A percentile compares a stretch with the other conserved stretches of the same genome.
These are phyloP conservation scores for Vollenhovia emeryi DNA, from an alignment of 1,140 invertebrate genomes.

Conservation along the genomic window DNA sequence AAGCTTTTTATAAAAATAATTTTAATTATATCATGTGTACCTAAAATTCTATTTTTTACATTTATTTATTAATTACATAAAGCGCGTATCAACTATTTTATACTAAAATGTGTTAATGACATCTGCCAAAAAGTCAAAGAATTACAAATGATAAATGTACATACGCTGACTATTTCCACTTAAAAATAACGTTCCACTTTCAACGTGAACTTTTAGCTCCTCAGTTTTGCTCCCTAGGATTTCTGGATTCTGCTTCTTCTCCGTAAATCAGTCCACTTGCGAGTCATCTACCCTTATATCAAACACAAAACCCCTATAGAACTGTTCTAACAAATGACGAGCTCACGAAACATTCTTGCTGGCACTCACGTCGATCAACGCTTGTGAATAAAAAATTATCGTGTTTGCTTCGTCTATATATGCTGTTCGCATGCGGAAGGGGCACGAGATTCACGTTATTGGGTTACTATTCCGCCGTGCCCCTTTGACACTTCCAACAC, in stretches of 20 bases:
- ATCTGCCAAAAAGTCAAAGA: not conserved
- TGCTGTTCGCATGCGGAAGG: constrained; percentile 57
- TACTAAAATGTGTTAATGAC: not conserved
- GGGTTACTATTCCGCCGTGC: constrained; percentile 63
- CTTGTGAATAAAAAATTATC: constrained; percentile 65
- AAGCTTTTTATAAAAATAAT: not conserved
- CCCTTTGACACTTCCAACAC: not conserved
- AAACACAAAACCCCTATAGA: constrained; percentile 2
- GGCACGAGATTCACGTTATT: constrained; percentile 58
- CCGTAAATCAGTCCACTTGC: constrained; percentile 3
- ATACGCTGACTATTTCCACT: constrained; percentile 23
- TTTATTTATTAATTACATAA: not conserved
- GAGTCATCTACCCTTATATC: not conserved
- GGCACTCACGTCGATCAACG: constrained; percentile 58
- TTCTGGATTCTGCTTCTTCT: not conserved
- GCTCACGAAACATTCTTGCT: constrained; percentile 42
- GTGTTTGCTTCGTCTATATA: constrained; percentile 65
- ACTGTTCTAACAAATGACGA: constrained; percentile 16
- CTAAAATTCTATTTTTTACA: not conserved
- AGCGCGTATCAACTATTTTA: not conserved
- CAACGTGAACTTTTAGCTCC: not conserved
- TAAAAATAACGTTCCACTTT: not conserved
- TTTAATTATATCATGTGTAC: not conserved
- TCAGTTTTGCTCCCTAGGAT: not conserved
- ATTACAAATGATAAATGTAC: constrained; percentile 5